A percentile compares a stretch with the other conserved stretches of the same genome.
These are phyloP conservation scores for Torymus auratus DNA, from an alignment of 2,888 invertebrate species.

Conservation along the genomic window DNA sequence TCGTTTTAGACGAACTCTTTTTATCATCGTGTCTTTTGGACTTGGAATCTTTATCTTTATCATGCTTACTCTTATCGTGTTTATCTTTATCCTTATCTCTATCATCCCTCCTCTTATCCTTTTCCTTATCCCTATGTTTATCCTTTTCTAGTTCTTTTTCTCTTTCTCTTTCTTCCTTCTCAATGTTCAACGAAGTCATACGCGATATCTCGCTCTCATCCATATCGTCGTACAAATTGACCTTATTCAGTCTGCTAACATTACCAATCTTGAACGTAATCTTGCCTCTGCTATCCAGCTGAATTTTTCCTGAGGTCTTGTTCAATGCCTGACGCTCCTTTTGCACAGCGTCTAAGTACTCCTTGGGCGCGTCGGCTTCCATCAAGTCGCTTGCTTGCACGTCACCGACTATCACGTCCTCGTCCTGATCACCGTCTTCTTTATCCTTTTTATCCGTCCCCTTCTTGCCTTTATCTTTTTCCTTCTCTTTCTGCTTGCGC, in stretches of 20 bases:
- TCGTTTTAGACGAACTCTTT: conserved; percentile 33
- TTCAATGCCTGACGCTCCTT: conserved; percentile 72
- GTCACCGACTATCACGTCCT: conserved; percentile 71
- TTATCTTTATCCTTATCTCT: conserved; percentile 53
- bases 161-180: conserved; percentile 61
- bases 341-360: conserved; percentile 72
- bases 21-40: conserved; percentile 50
- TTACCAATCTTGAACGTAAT: conserved; percentile 74
- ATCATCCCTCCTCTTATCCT: conserved; percentile 51
- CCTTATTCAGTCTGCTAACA: conserved; percentile 69
- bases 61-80: background rate
- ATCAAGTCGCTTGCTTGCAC: conserved; percentile 70
- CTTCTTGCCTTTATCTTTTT: background rate
- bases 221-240: conserved; percentile 71
- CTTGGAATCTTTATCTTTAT: conserved; percentile 55
- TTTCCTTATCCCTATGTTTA: conserved; percentile 59
- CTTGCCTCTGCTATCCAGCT: conserved; percentile 71
- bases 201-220: conserved; percentile 64
- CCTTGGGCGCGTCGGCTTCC: conserved; percentile 69
- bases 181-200: conserved; percentile 35
- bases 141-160: conserved; percentile 62
- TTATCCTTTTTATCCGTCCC: conserved; percentile 16
- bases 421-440: conserved; percentile 62
- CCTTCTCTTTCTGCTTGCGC: too few species aligned
- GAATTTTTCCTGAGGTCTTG: conserved; percentile 70